Base-by-base conservation (phyloP, 2,797 vertebrate species). In the Clarias platycephalus region DNA sequence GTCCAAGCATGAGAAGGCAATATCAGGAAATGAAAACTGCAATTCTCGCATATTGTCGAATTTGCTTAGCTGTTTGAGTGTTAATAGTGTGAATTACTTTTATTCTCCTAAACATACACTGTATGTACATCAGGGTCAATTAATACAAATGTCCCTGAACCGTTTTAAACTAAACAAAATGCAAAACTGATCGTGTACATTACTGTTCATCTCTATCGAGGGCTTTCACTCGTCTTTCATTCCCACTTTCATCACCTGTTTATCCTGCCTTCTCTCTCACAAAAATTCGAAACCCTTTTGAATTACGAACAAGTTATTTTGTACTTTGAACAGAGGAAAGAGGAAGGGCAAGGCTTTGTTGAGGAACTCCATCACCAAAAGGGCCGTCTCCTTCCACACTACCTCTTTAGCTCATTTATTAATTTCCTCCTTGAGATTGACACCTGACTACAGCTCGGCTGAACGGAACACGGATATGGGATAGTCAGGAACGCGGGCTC, bases 391-490 rank as follows among this genome's bases (percentile, higher is more conserved):
- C 79, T 85, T 82, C 82, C 70, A 76, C 75, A 83, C 72, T 87
- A 82, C 80, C 87, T 58, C 80, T 90, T 86, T 72, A 57, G 74
- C 87, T 66, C 58, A 71, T 88, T 91, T 89, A 89, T 88, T 89
- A 60, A 85, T 87, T 91, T 92, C 74, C 83, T 78, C 79, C 49
- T 26, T 71, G 67, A 80, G 89, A 90, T 74, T 89, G 89, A 91
- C 90, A 90, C 84, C 88, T 89, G 92, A 91, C 91, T 89, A 89
- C 70, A 60, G 83, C 87, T 91, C 82, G 88, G 90, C 87, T 88
- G 78, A 81, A 88, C 34, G 26, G 87, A 86, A 90, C 88, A 89
- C 67, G 85, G 78, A 86, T 76, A 82, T 57, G 80, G 86, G 80
- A 91, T 86, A 79, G 81, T 80, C 75, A 53, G 66, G 81, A 81